phyloP scores from a whole-genome alignment of 2,888 invertebrate genomes.

The Acanthosoma haemorrhoidale region DNA sequence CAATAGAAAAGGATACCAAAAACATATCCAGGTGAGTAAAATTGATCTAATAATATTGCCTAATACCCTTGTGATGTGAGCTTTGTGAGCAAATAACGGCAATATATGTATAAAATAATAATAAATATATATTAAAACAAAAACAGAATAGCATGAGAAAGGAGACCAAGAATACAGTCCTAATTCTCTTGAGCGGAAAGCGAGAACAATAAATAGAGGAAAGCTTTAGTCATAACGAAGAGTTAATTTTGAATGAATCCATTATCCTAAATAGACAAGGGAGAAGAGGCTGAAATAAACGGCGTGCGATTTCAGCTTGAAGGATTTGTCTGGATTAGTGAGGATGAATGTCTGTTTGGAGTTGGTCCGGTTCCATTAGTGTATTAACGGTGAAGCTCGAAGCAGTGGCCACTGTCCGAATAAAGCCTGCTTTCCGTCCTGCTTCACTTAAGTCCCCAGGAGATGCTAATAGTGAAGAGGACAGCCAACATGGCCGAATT shows the following conservation, averaged over 20 bases:
- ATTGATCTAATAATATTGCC: no score
- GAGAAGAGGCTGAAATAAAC: background rate
- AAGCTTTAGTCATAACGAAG: background rate
- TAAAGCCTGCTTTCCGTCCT: background rate
- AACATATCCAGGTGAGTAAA: no score
- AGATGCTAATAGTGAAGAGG: background rate
- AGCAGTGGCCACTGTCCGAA: background rate
- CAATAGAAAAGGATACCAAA: no score
- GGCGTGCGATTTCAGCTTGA: slow-evolving; percentile 3
- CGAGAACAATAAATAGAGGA: background rate
- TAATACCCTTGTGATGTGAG: no score
- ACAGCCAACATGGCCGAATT: background rate
- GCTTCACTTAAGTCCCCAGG: slow-evolving; percentile 6
- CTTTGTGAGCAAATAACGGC: no score
- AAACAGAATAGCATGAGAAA: no score
- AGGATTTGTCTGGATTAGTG: slow-evolving; percentile 23
- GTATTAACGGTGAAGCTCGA: slow-evolving; percentile 2
- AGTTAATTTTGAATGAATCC: slow-evolving; percentile 16
- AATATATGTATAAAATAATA: no score
- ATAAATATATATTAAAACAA: no score
- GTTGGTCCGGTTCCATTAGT: slow-evolving; percentile 22
- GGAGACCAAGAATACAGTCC: no score
- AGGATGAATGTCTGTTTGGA: slow-evolving; percentile 24
- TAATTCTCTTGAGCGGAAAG: background rate
- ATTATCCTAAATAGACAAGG: slow-evolving; percentile 16